Conservation (phyloP, 1,140 invertebrate genomes). For the Leptinotarsa defecta region DNA sequence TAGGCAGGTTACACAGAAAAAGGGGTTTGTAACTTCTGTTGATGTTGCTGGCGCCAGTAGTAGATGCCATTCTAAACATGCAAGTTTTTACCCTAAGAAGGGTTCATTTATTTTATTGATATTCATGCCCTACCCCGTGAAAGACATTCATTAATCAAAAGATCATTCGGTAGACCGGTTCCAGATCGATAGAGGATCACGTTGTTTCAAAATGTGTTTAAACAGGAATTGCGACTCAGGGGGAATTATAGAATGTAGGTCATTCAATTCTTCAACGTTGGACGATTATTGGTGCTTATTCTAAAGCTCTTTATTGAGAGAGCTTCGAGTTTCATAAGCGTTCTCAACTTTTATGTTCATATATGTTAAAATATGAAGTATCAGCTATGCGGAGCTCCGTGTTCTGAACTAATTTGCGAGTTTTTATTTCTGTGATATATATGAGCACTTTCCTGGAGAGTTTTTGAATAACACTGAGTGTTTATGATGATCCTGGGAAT, state of each 20-base stretch:
- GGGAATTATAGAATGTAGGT: background rate
- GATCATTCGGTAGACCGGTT: background rate
- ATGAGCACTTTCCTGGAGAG: too few relatives aligned
- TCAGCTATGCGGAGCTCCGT: background rate
- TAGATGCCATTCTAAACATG: too few relatives aligned
- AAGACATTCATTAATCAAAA: background rate
- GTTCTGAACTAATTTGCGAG: too few relatives aligned
- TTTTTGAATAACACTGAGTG: too few relatives aligned
- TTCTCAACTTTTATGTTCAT: background rate
- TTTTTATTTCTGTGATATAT: too few relatives aligned
- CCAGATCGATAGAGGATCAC: constrained; percentile 5
- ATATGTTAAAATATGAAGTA: constrained; percentile 1
- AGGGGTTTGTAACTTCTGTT: too few relatives aligned
- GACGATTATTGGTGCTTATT: background rate
- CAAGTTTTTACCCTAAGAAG: too few relatives aligned
- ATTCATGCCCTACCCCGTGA: too few relatives aligned
- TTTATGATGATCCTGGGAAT: too few relatives aligned
- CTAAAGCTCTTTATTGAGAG: background rate
- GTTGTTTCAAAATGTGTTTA: background rate
- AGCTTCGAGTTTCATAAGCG: background rate
- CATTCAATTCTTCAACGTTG: constrained; percentile 1
- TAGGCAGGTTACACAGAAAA: too few relatives aligned
- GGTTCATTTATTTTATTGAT: too few relatives aligned
- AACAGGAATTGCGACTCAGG: background rate
- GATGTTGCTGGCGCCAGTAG: too few relatives aligned